Percentiles rank a stretch among this genome's conserved stretches.
Evolutionary conservation across 2,113 vertebrate genomes (phyloP).

Genomic region (Gallinago media): DNA sequence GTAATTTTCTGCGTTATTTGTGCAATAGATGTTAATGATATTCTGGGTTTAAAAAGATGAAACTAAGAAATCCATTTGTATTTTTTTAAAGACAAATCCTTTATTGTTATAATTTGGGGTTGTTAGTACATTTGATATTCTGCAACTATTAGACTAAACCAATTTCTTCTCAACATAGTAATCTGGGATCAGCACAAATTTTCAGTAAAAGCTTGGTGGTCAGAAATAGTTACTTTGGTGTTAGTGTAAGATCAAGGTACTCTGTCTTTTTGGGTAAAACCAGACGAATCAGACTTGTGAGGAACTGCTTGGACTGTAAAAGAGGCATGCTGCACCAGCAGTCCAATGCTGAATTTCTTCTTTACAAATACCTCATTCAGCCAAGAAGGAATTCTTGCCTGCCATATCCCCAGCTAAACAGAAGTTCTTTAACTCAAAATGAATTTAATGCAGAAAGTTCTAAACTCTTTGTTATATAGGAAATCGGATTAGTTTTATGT

Average conservation of each 20-base stretch:
- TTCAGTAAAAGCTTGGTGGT: background rate
- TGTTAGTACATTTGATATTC: background rate
- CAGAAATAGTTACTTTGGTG: background rate
- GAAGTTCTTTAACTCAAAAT: background rate
- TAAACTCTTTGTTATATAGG: background rate
- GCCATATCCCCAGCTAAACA: background rate
- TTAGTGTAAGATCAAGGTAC: background rate
- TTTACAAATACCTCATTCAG: accelerated
- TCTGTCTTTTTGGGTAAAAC: background rate
- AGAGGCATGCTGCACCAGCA: accelerated
- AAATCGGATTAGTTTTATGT: background rate
- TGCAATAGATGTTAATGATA: background rate
- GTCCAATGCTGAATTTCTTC: background rate
- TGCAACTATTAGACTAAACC: background rate
- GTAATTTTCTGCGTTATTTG: background rate
- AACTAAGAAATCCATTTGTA: background rate
- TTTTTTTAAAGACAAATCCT: background rate
- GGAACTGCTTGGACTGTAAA: background rate
- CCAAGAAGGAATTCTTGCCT: background rate
- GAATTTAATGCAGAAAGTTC: background rate
- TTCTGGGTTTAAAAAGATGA: background rate
- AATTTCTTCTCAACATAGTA: background rate
- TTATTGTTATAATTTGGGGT: background rate
- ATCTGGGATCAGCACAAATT: background rate
- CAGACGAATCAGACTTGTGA: background rate